phyloP scores from a whole-genome alignment of 2,888 invertebrate species.

The Tricholauxania praeusta region DNA sequence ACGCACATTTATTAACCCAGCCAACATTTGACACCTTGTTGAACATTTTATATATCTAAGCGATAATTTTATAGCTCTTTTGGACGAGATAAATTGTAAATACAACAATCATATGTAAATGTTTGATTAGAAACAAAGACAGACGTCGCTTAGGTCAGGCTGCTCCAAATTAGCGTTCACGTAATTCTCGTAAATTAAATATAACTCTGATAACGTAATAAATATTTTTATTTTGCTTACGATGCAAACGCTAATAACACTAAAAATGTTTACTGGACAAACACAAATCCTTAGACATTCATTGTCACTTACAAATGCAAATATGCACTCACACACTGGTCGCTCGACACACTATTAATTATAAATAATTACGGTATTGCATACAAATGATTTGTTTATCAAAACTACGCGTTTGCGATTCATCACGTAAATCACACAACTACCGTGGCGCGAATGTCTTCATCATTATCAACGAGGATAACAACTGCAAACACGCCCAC shows the following conservation, averaged over 20 bases:
- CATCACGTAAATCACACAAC: conserved; percentile 19
- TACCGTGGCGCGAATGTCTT: conserved; percentile 19
- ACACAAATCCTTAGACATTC: neutral
- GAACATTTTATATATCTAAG: neutral
- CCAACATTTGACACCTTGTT: neutral
- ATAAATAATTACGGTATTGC: conserved; percentile 65
- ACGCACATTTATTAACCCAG: neutral
- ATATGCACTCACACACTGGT: neutral
- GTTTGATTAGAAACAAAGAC: too few relatives aligned
- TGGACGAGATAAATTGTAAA: too few relatives aligned
- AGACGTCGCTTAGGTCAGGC: too few relatives aligned
- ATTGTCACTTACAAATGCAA: conserved; percentile 6
- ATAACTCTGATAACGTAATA: too few relatives aligned
- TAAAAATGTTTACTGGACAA: too few relatives aligned
- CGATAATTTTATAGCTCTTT: too few relatives aligned
- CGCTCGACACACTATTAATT: conserved; percentile 67
- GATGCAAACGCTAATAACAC: too few relatives aligned
- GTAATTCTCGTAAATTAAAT: too few relatives aligned
- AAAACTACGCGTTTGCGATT: conserved; percentile 37
- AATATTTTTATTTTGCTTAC: too few relatives aligned
- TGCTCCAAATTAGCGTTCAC: too few relatives aligned
- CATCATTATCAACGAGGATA: neutral
- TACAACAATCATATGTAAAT: too few relatives aligned
- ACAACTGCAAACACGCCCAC: neutral
- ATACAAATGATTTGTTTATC: conserved; percentile 66